Evolutionary conservation across 2,888 invertebrate genomes (phyloP), one percentile per base, ranked within the genome.

Genomic region (Camptogramma bilineatum): DNA sequence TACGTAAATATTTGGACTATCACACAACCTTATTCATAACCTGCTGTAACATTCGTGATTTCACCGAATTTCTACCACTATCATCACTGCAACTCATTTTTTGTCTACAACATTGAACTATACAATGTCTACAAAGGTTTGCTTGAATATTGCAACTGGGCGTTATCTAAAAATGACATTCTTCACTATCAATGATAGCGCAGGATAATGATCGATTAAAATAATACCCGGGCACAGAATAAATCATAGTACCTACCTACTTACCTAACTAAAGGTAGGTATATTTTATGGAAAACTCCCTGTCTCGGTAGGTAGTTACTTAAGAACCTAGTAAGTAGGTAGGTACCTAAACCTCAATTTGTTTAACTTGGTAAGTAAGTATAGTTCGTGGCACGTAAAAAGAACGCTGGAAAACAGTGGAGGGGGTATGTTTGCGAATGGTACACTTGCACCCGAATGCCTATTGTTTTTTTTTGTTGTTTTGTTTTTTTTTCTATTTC

Each of bases 31-130:
- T 64, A 42, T 64, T 46, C 48, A 42, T 44, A 16, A 48, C 64
- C 50, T 56, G 60, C 52, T 58, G 60, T 9, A 57, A 52, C 53
- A 62, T 58, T 59, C 9, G 16, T 3, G 21, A 48, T 52, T 64
- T 61, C 21, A 58, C 55, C 9, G 34, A 42, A 52, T 56, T 9
- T 3, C 51, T 21, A 55, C 46, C 67, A 70, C 68, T 66, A 18
- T 61, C 66, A 67, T 69, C 65, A 64, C 60, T 72, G 65, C 57
- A 70, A 50, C 61, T 65, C 70, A 70, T 72, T 52, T 39, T 64
- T 63, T 46, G 57, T 61, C 55, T 58, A n/a, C n/a, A n/a, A n/a
- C n/a, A n/a, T n/a, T n/a, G n/a, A n/a, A n/a, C n/a, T n/a, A n/a
- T n/a, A n/a, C n/a, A n/a, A n/a, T 46, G 57, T 61, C 55, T 58